phyloP scores from a whole-genome alignment of 30 jellyfish, hydroid and myxozoan species.

The Hydractinia echinata region DNA sequence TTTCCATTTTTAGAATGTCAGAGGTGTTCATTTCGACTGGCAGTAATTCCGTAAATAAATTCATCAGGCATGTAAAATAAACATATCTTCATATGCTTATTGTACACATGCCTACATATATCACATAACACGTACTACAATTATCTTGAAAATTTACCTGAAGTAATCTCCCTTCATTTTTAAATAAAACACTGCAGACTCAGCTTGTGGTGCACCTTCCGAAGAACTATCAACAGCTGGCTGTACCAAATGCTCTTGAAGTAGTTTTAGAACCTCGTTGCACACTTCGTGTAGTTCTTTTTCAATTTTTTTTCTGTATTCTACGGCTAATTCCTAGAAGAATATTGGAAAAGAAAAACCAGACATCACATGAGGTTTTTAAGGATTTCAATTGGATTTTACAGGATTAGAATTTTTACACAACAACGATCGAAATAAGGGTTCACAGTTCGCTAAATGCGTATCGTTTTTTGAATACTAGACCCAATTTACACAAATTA shows the following conservation, averaged over 20 bases:
- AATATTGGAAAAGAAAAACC: neutral
- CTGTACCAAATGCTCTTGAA: slow-evolving; percentile 59
- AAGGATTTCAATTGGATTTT: no score
- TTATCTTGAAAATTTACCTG: slow-evolving; percentile 12
- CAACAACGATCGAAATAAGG: no score
- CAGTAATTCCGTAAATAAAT: no score
- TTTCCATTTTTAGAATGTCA: neutral
- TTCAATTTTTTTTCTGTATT: slow-evolving; percentile 58
- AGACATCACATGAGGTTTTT: no score
- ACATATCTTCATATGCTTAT: neutral
- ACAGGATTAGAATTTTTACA: no score
- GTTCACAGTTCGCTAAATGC: no score
- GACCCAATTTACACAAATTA: no score
- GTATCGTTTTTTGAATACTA: no score
- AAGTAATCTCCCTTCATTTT: slow-evolving; percentile 97
- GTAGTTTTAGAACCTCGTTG: slow-evolving; percentile 69
- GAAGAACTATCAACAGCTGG: slow-evolving; percentile 36
- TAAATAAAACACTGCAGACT: slow-evolving; percentile 81
- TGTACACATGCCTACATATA: neutral
- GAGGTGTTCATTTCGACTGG: neutral
- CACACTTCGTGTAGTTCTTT: slow-evolving; percentile 73
- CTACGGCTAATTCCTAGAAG: neutral
- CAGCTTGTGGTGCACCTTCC: slow-evolving; percentile 35
- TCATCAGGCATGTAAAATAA: neutral
- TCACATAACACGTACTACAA: neutral